Evolutionary conservation across 2,797 vertebrate genomes (phyloP).

Genomic region (Danio tinwini): DNA sequence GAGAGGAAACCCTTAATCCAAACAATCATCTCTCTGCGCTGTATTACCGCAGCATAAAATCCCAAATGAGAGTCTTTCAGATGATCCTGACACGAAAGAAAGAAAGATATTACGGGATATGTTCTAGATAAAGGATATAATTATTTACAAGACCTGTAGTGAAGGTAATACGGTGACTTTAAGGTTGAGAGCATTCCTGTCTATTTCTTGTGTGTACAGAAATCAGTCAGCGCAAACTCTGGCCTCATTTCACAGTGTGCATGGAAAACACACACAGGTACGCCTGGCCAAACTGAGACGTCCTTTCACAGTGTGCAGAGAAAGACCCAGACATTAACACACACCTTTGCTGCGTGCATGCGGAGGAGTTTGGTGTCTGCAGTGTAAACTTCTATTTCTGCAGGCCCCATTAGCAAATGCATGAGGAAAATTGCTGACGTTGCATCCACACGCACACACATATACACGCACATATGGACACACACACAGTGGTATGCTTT

Average conservation of each 20-base stretch:
- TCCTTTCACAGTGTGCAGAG: conserved; percentile 50
- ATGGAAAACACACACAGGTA: conserved; percentile 43
- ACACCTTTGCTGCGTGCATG: conserved; percentile 22
- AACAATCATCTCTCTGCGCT: conserved; percentile 35
- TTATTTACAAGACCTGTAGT: not conserved
- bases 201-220: conserved; percentile 21
- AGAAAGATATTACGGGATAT: not conserved
- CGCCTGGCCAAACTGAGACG: conserved; percentile 32
- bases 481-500: conserved; percentile 39
- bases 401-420: conserved; percentile 54
- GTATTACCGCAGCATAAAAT: conserved; percentile 16
- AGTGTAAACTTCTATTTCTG: conserved; percentile 24
- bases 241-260: conserved; percentile 55
- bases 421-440: conserved; percentile 41
- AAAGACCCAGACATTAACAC: conserved; percentile 33
- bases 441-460: conserved; percentile 20
- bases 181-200: not conserved
- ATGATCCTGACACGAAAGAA: not conserved
- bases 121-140: not conserved
- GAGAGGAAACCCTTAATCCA: conserved; percentile 41
- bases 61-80: conserved; percentile 17
- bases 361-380: not conserved
- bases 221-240: conserved; percentile 55
- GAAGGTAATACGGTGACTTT: not conserved
- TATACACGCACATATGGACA: conserved; percentile 16